Conservation (phyloP, 2,113 vertebrate species). For the Panthera tigris region DNA sequence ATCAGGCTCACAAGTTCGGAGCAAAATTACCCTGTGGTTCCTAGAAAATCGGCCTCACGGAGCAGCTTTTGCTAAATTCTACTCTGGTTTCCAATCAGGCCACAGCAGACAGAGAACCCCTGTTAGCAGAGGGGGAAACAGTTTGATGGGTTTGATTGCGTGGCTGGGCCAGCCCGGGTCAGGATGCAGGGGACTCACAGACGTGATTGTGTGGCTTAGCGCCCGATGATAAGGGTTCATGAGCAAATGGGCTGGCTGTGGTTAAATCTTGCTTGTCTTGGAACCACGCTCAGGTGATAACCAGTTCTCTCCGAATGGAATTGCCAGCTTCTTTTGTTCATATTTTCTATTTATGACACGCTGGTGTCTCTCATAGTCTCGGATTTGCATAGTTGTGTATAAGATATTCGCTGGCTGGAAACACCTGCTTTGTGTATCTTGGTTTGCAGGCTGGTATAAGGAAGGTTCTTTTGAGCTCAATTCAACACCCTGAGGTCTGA, state of each 20-base stretch:
- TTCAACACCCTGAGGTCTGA: not conserved
- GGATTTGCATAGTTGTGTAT: not conserved
- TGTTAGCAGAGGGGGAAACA: not conserved
- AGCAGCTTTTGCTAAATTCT: conserved; percentile 19
- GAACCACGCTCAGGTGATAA: conserved; percentile 76
- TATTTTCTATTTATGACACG: not conserved
- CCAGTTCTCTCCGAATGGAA: conserved; percentile 66
- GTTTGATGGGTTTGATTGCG: not conserved
- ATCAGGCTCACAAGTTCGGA: not conserved
- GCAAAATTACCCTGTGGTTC: not conserved
- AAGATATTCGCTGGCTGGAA: not conserved
- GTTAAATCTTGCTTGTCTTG: conserved; percentile 73
- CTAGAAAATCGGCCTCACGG: not conserved
- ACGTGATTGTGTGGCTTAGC: not conserved
- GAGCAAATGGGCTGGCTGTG: not conserved
- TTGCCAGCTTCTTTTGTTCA: not conserved
- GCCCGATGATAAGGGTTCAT: not conserved
- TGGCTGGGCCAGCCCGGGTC: not conserved
- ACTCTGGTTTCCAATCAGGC: conserved; percentile 16
- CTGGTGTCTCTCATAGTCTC: not conserved
- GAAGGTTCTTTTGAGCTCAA: not conserved
- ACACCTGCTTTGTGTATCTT: not conserved
- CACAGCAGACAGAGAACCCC: not conserved
- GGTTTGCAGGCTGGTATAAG: not conserved
- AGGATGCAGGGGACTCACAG: not conserved